Conservation (phyloP, 2,888 invertebrate species). For the Megaustenia siamemsis region DNA sequence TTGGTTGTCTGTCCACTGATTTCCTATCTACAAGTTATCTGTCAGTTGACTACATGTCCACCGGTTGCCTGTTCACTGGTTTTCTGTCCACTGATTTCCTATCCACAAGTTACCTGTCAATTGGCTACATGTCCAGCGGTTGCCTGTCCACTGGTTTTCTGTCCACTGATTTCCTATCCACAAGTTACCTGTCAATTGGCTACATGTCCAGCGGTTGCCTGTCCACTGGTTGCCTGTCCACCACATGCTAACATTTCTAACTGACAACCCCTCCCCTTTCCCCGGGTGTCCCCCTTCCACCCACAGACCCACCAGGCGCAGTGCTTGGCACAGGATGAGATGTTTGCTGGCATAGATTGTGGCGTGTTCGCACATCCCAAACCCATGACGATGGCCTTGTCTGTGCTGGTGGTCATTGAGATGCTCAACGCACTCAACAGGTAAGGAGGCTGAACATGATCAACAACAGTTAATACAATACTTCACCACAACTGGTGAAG, state of each 20-base stretch:
- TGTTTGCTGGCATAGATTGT: constrained; percentile 97
- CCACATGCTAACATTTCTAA: background rate
- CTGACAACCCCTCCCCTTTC: background rate
- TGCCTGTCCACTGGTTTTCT: too few relatives aligned
- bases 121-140: too few relatives aligned
- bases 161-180: too few relatives aligned
- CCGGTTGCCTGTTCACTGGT: too few relatives aligned
- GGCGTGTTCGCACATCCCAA: constrained; percentile 98
- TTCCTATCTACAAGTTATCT: too few relatives aligned
- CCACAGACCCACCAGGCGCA: constrained; percentile 80
- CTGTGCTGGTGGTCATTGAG: constrained; percentile 99
- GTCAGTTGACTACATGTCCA: too few relatives aligned
- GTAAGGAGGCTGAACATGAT: constrained; percentile 81
- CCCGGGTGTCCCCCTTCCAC: constrained; percentile 12
- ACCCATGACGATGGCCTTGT: constrained; percentile 99
- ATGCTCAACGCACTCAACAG: constrained; percentile 99
- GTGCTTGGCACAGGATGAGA: constrained; percentile 79
- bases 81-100: too few relatives aligned
- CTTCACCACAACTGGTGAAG: background rate
- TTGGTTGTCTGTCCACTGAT: too few relatives aligned
- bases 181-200: too few relatives aligned
- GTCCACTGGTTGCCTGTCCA: background rate
- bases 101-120: too few relatives aligned
- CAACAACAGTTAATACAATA: background rate
- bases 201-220: too few relatives aligned